phyloP scores from a whole-genome alignment of 2,113 vertebrate species.

The Pachyramphus minor region DNA sequence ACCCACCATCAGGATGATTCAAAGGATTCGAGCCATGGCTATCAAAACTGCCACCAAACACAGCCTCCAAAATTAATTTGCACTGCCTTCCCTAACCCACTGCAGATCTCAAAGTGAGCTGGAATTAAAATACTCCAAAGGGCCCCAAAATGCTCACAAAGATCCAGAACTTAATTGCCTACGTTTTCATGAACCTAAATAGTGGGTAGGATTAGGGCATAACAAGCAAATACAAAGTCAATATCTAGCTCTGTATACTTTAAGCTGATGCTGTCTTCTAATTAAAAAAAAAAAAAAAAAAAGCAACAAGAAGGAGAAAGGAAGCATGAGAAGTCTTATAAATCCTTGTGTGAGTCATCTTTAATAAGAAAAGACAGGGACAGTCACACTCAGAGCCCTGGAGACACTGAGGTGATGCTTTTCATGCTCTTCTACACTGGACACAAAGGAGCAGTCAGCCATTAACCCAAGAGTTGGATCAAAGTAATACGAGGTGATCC shows the following conservation, averaged over 20 bases:
- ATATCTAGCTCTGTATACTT: not conserved
- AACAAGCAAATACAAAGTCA: not conserved
- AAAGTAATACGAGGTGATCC: fast-evolving
- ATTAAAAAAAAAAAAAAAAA: not conserved
- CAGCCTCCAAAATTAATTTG: not conserved
- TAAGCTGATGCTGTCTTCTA: not conserved
- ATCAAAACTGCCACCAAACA: not conserved
- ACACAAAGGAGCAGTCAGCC: not conserved
- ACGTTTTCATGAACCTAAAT: not conserved
- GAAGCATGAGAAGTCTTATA: not conserved
- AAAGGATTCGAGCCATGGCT: not conserved
- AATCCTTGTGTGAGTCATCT: not conserved
- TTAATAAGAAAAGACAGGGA: not conserved
- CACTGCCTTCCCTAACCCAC: not conserved
- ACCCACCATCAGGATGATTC: not conserved
- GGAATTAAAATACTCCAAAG: not conserved
- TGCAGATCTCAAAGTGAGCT: not conserved
- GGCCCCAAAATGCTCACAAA: not conserved
- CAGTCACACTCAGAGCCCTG: not conserved
- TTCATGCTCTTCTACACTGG: not conserved
- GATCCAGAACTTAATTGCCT: not conserved
- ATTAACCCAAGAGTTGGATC: not conserved
- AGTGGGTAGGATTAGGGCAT: not conserved
- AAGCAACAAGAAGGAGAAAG: not conserved
- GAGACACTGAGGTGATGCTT: not conserved